These are phyloP conservation scores for Drosophila arawakana DNA, from an alignment of 1,140 invertebrate species.

Conservation along the genomic window DNA sequence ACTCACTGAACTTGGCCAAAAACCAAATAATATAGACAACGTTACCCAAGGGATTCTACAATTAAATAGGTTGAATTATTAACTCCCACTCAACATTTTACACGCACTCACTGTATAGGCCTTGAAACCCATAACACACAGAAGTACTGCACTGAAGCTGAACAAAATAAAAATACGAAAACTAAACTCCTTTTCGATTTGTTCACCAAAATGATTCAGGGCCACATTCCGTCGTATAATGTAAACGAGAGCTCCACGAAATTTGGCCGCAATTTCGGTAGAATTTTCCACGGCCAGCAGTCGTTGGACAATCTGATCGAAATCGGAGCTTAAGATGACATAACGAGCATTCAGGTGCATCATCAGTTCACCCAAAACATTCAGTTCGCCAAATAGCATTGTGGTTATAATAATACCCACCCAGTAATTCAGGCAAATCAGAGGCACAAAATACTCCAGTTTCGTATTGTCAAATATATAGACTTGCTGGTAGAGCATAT, in stretches of 20 bases:
- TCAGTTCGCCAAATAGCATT: constrained; percentile 69
- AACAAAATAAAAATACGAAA: constrained; percentile 75
- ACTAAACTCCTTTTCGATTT: constrained; percentile 67
- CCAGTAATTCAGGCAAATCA: constrained; percentile 61
- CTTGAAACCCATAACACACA: constrained; percentile 73
- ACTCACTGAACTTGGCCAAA: constrained; percentile 58
- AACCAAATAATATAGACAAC: constrained; percentile 67
- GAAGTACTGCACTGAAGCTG: constrained; percentile 59
- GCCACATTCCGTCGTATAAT: constrained; percentile 61
- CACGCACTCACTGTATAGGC: constrained; percentile 57
- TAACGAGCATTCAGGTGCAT: constrained; percentile 75
- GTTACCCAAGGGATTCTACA: constrained; percentile 54
- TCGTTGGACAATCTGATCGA: constrained; percentile 7
- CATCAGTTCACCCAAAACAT: constrained; percentile 69
- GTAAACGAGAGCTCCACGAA: constrained; percentile 33
- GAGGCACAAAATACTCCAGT: constrained; percentile 49
- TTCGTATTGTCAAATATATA: constrained; percentile 66
- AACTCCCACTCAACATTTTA: background rate
- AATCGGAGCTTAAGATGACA: constrained; percentile 50
- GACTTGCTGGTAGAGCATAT: constrained; percentile 67
- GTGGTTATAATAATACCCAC: constrained; percentile 65
- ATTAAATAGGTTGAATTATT: background rate
- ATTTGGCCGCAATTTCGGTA: constrained; percentile 31
- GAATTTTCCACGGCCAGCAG: constrained; percentile 9
- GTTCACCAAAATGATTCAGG: constrained; percentile 59